These are phyloP conservation scores for Teleogryllus oceanicus DNA, from an alignment of 2,888 invertebrate species.

Conservation along the genomic window DNA sequence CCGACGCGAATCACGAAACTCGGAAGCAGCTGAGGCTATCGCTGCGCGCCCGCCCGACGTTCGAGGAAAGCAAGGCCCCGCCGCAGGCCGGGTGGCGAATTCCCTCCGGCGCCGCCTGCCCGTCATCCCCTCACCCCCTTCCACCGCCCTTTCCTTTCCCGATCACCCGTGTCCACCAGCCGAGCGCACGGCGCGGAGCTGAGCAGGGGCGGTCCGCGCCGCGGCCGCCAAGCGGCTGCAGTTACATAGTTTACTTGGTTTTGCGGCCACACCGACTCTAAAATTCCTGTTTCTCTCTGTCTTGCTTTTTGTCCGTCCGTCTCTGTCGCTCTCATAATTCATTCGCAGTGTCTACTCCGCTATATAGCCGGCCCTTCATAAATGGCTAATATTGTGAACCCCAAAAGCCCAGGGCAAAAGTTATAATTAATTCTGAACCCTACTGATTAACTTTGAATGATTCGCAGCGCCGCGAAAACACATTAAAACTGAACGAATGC, in stretches of 20 bases:
- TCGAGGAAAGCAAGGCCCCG: too few relatives aligned
- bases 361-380: slow-evolving; percentile 22
- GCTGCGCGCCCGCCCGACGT: too few relatives aligned
- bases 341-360: slow-evolving; percentile 22
- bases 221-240: slow-evolving; percentile 3
- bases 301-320: slow-evolving; percentile 19
- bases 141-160: too few relatives aligned
- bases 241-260: slow-evolving; percentile 18
- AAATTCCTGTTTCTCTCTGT: slow-evolving; percentile 18
- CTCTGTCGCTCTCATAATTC: slow-evolving; percentile 21
- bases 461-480: slow-evolving; percentile 35
- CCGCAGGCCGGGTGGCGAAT: too few relatives aligned
- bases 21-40: too few relatives aligned
- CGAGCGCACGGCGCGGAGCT: not conserved
- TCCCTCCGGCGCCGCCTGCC: too few relatives aligned
- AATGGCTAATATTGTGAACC: slow-evolving; percentile 27
- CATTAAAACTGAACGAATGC: slow-evolving; percentile 37
- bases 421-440: slow-evolving; percentile 36
- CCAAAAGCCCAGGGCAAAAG: slow-evolving; percentile 32
- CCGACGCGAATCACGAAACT: too few relatives aligned
- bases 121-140: too few relatives aligned
- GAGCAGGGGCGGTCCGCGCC: not conserved
- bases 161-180: too few relatives aligned
- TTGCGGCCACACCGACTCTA: not conserved
- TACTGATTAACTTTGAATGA: slow-evolving; percentile 36